Percentiles rank a stretch among this genome's conserved stretches.
phyloP scores from a whole-genome alignment of 2,888 invertebrate genomes.

The Lamellibrachia satsuma region DNA sequence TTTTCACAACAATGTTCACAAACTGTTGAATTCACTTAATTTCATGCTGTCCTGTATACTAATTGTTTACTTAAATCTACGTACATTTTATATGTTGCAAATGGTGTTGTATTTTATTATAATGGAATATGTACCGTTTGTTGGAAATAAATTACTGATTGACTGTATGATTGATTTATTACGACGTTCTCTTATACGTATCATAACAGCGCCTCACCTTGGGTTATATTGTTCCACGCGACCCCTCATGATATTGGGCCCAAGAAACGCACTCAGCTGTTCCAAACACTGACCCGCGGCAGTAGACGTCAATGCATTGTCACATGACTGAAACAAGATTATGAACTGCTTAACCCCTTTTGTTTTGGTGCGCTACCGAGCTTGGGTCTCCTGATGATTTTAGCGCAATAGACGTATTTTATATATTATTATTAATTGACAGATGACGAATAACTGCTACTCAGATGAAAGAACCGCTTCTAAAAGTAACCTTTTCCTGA shows the following conservation, averaged over 20 bases:
- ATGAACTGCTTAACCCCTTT: not conserved
- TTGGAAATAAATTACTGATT: not conserved
- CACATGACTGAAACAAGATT: conserved; percentile 64
- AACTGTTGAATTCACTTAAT: too few species aligned
- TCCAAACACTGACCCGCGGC: conserved; percentile 68
- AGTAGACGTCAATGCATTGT: conserved; percentile 68
- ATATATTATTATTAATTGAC: too few species aligned
- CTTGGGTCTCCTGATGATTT: not conserved
- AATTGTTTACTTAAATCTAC: not conserved
- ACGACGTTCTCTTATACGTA: too few species aligned
- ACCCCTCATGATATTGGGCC: conserved; percentile 68
- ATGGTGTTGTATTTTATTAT: not conserved
- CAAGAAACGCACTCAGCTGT: conserved; percentile 66
- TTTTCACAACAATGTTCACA: too few species aligned
- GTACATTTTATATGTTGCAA: not conserved
- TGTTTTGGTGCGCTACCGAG: too few species aligned
- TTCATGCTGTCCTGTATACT: not conserved
- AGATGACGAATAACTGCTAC: not conserved
- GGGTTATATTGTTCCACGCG: conserved; percentile 68
- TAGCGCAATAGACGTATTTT: not conserved
- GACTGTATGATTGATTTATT: not conserved
- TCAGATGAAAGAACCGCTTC: not conserved
- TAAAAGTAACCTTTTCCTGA: not conserved
- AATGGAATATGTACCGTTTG: not conserved
- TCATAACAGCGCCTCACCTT: conserved; percentile 54